These are phyloP conservation scores for Abramis brama DNA, from an alignment of 2,113 vertebrate genomes.

Conservation along the genomic window DNA sequence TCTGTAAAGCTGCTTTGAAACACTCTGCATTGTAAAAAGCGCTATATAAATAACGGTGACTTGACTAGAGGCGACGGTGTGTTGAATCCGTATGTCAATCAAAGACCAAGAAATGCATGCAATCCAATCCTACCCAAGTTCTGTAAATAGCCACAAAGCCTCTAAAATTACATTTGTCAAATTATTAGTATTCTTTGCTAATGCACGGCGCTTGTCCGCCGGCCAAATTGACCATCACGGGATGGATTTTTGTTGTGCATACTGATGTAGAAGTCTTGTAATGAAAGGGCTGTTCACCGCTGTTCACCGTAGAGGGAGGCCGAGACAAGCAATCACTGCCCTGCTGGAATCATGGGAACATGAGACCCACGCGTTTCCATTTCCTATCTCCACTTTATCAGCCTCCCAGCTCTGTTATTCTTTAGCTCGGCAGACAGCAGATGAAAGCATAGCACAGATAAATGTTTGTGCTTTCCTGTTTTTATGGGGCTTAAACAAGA, in stretches of 20 bases:
- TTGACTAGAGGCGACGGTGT: not conserved
- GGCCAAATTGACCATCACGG: constrained; percentile 31
- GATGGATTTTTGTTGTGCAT: constrained; percentile 10
- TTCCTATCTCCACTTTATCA: constrained; percentile 79
- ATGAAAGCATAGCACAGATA: constrained; percentile 75
- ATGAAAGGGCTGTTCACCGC: not conserved
- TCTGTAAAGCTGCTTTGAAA: too few species aligned
- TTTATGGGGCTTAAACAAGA: constrained; percentile 76
- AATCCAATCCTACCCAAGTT: not conserved
- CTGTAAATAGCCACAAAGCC: not conserved
- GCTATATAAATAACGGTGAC: too few species aligned
- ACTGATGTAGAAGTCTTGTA: constrained; percentile 23
- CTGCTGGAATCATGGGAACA: constrained; percentile 69
- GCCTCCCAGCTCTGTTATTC: constrained; percentile 72
- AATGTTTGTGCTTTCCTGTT: constrained; percentile 75
- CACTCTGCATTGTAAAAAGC: too few species aligned
- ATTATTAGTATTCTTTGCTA: constrained; percentile 21
- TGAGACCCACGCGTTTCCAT: constrained; percentile 66
- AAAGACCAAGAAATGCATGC: constrained; percentile 17
- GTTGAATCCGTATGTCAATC: not conserved
- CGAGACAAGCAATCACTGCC: constrained; percentile 55
- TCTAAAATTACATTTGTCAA: constrained; percentile 20
- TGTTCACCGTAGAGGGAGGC: not conserved
- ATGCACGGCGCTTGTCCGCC: constrained; percentile 30
- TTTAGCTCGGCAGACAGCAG: constrained; percentile 67